Base-by-base conservation (phyloP, 30 jellyfish, hydroid and myxozoan species). In the Clytia hemisphaerica region DNA sequence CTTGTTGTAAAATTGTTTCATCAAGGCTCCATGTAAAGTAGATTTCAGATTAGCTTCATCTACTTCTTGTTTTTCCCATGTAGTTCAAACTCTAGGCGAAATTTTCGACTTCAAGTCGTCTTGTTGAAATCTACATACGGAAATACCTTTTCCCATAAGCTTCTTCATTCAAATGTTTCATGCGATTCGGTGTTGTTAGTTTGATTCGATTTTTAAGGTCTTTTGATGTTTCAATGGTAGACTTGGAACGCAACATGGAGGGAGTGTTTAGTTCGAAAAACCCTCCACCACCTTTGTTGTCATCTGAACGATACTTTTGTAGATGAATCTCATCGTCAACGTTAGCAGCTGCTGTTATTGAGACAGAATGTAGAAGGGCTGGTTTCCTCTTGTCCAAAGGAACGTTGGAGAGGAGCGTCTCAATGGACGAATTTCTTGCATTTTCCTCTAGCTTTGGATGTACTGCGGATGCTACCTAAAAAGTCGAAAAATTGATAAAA, bases 291-390 rank as follows among this genome's bases (percentile, higher is more conserved):
- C 14, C 14, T 12, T 21, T 12, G 19, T 42, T 16, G 4, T 9
- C 44, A n/a, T 28, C 70, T 22, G 30, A 44, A 21, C 19, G 19
- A 57, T 22, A 22, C 30, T 57, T 57, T 33, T 57, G 70, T 37
- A 22, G 70, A 21, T 44, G 50, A n/a, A 57, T 3, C 30, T 57
- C 70, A 21, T 57, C 70, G 25, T 57, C 70, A n/a, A 57, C 70
- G 30, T 57, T 57, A 6, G 0, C 50, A 22, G 70, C 25, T 25
- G 44, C 54, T 21, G 70, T 57, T 57, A 57, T 44, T 21, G 70
- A 57, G 4, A 57, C 33, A 5, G 70, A 57, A 0, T 57, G 70
- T 12, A 21, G 5, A 21, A 57, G 42, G 70, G 25, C 19, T 5
- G 70, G 70, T 6, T 33, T 28, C 30, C 30, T 57, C 4, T 16